These are phyloP conservation scores for Gobionotothen gibberifrons DNA, from an alignment of 2,797 vertebrate species.

Conservation along the genomic window DNA sequence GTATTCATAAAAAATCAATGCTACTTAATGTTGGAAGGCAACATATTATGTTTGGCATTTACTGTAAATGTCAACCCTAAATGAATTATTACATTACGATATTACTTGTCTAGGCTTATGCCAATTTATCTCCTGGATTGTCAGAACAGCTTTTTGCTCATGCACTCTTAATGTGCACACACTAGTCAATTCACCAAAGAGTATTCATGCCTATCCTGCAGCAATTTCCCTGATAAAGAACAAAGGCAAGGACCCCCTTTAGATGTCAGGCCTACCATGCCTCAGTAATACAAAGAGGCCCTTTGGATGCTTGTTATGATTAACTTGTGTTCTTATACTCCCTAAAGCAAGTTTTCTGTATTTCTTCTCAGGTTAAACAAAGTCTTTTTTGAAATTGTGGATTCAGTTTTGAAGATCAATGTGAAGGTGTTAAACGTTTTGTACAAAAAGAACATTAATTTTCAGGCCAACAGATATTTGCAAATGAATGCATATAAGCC, in stretches of 20 bases:
- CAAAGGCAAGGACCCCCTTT: slow-evolving; percentile 22
- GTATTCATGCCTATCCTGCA: slow-evolving; percentile 13
- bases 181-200: slow-evolving; percentile 3
- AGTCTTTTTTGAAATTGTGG: slow-evolving; percentile 20
- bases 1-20: slow-evolving; percentile 7
- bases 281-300: slow-evolving; percentile 2
- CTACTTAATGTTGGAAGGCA: slow-evolving; percentile 16
- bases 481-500: slow-evolving; percentile 31
- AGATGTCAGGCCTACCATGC: slow-evolving; percentile 6
- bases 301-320: slow-evolving; percentile 20
- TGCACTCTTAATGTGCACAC: neutral
- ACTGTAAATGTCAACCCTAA: neutral
- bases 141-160: slow-evolving; percentile 9
- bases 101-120: neutral
- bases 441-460: slow-evolving; percentile 17
- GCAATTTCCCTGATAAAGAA: slow-evolving; percentile 21
- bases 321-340: slow-evolving; percentile 4
- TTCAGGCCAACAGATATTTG: slow-evolving; percentile 27
- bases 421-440: neutral
- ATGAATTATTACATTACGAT: slow-evolving; percentile 9
- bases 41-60: slow-evolving; percentile 28
- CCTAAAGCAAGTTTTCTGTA: slow-evolving; percentile 25
- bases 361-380: slow-evolving; percentile 20
- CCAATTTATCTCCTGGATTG: neutral
- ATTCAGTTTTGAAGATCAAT: slow-evolving; percentile 33